Conservation (phyloP, 2,113 vertebrate species). For the Lipotes vexillifer region DNA sequence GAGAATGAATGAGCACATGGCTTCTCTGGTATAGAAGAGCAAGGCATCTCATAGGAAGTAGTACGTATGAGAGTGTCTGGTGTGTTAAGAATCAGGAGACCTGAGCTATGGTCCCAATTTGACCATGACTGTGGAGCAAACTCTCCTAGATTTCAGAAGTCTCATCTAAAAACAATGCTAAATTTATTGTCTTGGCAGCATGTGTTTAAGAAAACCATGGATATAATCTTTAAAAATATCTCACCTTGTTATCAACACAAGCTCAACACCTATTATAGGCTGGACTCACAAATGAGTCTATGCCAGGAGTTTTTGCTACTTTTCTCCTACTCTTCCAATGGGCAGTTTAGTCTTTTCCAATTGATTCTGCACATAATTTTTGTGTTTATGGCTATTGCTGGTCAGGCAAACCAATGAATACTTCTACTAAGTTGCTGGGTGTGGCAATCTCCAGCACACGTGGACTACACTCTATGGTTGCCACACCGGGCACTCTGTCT, state of each 20-base stretch:
- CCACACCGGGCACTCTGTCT: rapidly evolving
- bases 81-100: background rate
- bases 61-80: background rate
- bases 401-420: background rate
- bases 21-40: background rate
- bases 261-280: background rate
- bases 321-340: background rate
- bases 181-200: background rate
- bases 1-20: background rate
- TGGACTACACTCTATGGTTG: background rate
- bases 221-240: background rate
- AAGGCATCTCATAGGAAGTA: background rate
- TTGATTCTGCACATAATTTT: background rate
- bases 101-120: background rate
- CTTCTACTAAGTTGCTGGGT: background rate
- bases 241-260: background rate
- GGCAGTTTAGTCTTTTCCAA: background rate
- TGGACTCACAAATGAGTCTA: background rate
- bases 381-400: background rate
- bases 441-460: rapidly evolving
- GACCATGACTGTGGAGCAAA: background rate
- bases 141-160: background rate
- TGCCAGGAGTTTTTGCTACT: background rate
- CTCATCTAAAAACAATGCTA: background rate
- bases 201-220: background rate